phyloP scores from a whole-genome alignment of 1,140 invertebrate genomes.

The Camponotus pennsylvanicus region DNA sequence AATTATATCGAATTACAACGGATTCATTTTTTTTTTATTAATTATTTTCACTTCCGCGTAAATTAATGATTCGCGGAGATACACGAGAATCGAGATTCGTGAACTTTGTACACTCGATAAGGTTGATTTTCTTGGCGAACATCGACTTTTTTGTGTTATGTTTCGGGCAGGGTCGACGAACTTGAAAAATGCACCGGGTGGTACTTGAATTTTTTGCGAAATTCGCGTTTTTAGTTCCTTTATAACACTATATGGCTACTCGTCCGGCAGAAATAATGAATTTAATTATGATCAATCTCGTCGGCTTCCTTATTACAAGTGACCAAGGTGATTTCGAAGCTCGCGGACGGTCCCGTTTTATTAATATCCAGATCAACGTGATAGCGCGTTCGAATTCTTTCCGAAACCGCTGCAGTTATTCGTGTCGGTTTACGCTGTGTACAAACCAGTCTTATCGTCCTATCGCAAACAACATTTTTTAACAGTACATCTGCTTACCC shows the following conservation, averaged over 20 bases:
- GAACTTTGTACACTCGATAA: neutral
- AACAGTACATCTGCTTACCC: neutral
- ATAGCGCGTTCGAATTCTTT: conserved; percentile 34
- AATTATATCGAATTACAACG: neutral
- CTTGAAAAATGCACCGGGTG: neutral
- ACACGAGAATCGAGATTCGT: neutral
- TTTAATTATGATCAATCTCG: conserved; percentile 65
- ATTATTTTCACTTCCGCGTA: neutral
- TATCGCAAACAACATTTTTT: neutral
- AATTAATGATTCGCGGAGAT: conserved; percentile 27
- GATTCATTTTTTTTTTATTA: conserved; percentile 7
- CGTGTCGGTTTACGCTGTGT: neutral
- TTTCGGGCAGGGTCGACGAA: conserved; percentile 16
- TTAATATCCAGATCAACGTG: neutral
- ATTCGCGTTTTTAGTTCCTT: neutral
- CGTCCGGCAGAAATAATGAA: conserved; percentile 76
- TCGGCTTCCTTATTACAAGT: conserved; percentile 40
- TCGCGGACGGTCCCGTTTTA: neutral
- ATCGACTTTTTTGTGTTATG: neutral
- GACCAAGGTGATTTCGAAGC: neutral
- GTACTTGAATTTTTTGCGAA: neutral
- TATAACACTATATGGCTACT: neutral
- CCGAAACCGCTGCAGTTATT: neutral
- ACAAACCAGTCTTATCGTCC: neutral
- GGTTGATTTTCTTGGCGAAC: neutral